Evolutionary conservation across 2,888 invertebrate genomes (phyloP).

Genomic region (Caenorhabditis sp.): DNA sequence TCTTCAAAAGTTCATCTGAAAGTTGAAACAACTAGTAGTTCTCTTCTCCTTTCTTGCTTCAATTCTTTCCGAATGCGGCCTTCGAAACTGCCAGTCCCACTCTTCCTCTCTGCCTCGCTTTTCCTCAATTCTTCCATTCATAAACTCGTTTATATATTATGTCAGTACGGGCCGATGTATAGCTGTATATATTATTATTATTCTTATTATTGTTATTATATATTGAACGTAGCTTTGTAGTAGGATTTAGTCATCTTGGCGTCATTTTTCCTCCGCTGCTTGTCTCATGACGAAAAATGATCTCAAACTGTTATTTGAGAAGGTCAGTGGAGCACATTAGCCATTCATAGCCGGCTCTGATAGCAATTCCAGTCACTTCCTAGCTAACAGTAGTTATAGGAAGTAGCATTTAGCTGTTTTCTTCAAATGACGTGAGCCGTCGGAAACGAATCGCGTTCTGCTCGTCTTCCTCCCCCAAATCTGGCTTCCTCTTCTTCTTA

Average conservation of each 20-base stretch:
- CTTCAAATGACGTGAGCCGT: not conserved
- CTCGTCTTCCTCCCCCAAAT: not conserved
- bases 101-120: conserved; percentile 10
- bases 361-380: too few species aligned
- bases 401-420: not conserved
- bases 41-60: too few species aligned
- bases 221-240: conserved; percentile 17
- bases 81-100: conserved; percentile 26
- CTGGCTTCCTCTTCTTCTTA: not conserved
- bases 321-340: too few species aligned
- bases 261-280: not conserved
- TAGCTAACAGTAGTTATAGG: not conserved
- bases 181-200: conserved; percentile 20
- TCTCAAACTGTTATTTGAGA: too few species aligned
- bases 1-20: conserved; percentile 21
- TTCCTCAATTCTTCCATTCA: conserved; percentile 42
- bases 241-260: not conserved
- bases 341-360: too few species aligned
- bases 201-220: conserved; percentile 10
- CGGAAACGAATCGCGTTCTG: conserved; percentile 2
- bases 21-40: conserved; percentile 10
- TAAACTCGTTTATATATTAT: conserved; percentile 54
- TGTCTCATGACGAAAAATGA: too few species aligned
- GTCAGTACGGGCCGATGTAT: conserved; percentile 33
- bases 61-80: not conserved